These are phyloP conservation scores for Paramormyrops hopkinsi DNA, from an alignment of 2,797 vertebrate species.

Conservation along the genomic window DNA sequence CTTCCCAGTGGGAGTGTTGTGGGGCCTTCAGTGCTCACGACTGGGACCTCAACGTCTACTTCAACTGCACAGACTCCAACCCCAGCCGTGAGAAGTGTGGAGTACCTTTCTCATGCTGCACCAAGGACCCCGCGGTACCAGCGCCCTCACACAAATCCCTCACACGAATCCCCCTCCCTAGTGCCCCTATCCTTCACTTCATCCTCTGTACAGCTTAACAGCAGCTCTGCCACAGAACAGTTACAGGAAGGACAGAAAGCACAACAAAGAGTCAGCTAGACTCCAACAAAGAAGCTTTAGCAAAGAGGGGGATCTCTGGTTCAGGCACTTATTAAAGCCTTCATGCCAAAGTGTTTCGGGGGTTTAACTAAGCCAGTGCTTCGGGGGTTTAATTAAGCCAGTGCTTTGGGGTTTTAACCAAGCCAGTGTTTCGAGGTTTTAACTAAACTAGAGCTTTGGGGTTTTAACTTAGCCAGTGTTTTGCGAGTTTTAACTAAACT, in stretches of 20 bases:
- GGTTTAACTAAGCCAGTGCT: neutral
- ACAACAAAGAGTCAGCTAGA: neutral
- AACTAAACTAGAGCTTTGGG: too few species aligned
- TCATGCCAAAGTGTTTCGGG: neutral
- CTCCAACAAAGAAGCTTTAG: neutral
- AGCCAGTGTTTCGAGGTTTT: neutral
- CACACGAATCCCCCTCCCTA: neutral
- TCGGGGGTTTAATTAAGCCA: neutral
- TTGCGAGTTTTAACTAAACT: neutral
- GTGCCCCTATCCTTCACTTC: neutral
- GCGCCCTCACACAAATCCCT: neutral
- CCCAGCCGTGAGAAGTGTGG: constrained; percentile 94
- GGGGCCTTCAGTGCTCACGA: constrained; percentile 94
- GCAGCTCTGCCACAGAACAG: neutral
- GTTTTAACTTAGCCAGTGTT: neutral
- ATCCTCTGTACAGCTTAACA: neutral
- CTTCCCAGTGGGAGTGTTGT: constrained; percentile 91
- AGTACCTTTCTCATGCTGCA: constrained; percentile 96
- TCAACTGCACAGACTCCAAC: constrained; percentile 97
- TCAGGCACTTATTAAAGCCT: neutral
- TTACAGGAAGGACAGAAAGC: neutral
- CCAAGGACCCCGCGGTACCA: constrained; percentile 94
- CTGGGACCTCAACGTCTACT: constrained; percentile 99
- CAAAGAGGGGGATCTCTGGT: neutral
- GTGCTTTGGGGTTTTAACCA: neutral